Evolutionary conservation across 2,888 invertebrate species (phyloP), one percentile per base, ranked within the genome.

Genomic region (Norana najaformis): DNA sequence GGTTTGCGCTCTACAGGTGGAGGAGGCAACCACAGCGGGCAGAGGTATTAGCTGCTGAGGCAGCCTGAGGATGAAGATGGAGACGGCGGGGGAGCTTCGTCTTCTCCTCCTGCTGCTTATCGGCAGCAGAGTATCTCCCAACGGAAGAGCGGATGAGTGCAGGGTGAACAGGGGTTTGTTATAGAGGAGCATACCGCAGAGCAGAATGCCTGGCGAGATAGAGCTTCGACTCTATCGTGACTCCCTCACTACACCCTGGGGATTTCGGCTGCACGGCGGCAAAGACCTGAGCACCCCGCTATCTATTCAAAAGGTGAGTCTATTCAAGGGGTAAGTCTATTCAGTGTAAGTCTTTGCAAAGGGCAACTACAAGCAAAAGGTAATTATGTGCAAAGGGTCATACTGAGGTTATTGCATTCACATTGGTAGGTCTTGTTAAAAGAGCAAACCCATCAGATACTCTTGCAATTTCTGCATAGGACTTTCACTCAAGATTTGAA

Each of bases 261-360:
- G 95, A 90, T 94, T 95, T 93, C 93, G 95, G 38, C 93, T 95
- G 89, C 94, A 95, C 92, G 95, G 95, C 88, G 95, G 95, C 88
- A 94, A 93, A 93, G 95, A 95, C 92, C 92, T 94, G 89, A 93
- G 93, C 88, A 93, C 93, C 90, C 93, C 94, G 53, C 93, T 95
- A 18, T 93, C 93, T 89, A 93, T 95, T 47, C 95, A 95, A 92
- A 92, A 94, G 94, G 95, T 95, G 92, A 94, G 94, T 94, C 30
- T 69, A 69, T 69, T 69, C 69, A n/a, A n/a, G 69, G 30, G 1
- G 90, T 88, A 69, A 30, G 69, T 69, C 13, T n/a, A n/a, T n/a
- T n/a, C n/a, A n/a, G n/a, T n/a, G n/a, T n/a, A n/a, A n/a, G n/a
- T 93, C 93, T 89, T 93, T 95, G 41, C 95, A 95, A 92, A 92